Evolutionary conservation across 2,797 vertebrate species (phyloP).

Genomic region (Cossypha caffra): DNA sequence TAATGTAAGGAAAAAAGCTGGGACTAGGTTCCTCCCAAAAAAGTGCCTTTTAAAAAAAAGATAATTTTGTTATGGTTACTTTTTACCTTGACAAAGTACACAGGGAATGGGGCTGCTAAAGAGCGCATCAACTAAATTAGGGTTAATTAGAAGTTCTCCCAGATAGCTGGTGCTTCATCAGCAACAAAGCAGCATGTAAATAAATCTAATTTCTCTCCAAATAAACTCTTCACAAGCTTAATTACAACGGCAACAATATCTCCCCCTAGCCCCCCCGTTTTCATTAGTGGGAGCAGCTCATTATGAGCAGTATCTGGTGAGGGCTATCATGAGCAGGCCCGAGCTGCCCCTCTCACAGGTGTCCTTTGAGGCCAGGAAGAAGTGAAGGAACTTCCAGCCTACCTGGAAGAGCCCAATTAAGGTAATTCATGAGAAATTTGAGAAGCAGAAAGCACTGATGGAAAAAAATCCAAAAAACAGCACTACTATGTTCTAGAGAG

Average conservation of each 20-base stretch:
- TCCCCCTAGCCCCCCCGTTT: not conserved
- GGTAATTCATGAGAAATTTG: constrained; percentile 32
- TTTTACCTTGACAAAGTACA: constrained; percentile 57
- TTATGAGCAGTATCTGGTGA: constrained; percentile 68
- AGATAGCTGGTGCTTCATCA: constrained; percentile 79
- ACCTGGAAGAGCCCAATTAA: constrained; percentile 72
- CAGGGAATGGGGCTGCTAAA: constrained; percentile 62
- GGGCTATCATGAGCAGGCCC: constrained; percentile 43
- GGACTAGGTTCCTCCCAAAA: not conserved
- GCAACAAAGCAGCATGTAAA: constrained; percentile 87
- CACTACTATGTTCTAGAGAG: constrained; percentile 28
- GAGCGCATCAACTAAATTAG: constrained; percentile 82
- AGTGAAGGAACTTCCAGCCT: constrained; percentile 48
- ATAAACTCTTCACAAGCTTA: constrained; percentile 82
- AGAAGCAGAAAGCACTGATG: constrained; percentile 46
- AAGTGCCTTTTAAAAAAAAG: not conserved
- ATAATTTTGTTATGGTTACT: constrained; percentile 38
- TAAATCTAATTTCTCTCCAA: constrained; percentile 91
- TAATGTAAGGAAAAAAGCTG: not conserved
- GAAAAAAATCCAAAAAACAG: not conserved
- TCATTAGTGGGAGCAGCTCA: constrained; percentile 75
- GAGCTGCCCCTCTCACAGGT: constrained; percentile 66
- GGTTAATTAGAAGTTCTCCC: constrained; percentile 90
- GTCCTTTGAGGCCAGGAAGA: constrained; percentile 60
- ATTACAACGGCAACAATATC: constrained; percentile 86